These are phyloP conservation scores for Trogon melanurus DNA, from an alignment of 2,113 vertebrate species.

Conservation along the genomic window DNA sequence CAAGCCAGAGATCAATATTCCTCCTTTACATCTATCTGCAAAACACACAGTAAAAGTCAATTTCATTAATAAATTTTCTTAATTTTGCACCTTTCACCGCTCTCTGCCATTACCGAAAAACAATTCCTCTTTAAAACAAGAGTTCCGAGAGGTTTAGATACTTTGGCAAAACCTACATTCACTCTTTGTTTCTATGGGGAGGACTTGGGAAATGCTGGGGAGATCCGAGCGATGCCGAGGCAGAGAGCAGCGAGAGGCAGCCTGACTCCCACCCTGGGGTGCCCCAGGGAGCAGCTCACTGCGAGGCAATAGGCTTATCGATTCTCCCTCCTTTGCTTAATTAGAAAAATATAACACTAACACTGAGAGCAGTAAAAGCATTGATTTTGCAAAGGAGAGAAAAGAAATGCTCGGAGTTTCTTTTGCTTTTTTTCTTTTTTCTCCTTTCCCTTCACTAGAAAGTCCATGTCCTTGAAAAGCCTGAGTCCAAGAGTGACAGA, in stretches of 20 bases:
- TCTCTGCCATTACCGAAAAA: neutral
- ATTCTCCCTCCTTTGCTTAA: neutral
- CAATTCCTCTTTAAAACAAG: neutral
- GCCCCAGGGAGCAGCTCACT: no score
- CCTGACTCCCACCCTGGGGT: no score
- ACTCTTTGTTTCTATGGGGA: neutral
- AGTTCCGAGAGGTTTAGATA: neutral
- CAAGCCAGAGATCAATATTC: neutral
- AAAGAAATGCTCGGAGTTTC: no score
- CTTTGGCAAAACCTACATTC: neutral
- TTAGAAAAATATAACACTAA: no score
- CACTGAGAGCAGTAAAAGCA: no score
- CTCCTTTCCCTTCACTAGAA: neutral
- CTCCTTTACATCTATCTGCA: neutral
- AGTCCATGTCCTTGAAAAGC: neutral
- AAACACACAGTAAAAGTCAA: neutral
- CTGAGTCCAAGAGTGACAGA: neutral
- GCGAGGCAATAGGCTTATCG: no score
- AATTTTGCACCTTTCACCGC: neutral
- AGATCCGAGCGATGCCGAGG: no score
- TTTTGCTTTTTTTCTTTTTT: neutral
- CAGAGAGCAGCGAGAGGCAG: no score
- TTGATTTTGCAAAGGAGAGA: no score
- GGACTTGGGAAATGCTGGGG: accelerated
- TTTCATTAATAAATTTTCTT: neutral